Percentiles rank a stretch among this genome's conserved stretches.
These are phyloP conservation scores for Macrochelys suwanniensis DNA, from an alignment of 2,797 vertebrate species.

Conservation along the genomic window DNA sequence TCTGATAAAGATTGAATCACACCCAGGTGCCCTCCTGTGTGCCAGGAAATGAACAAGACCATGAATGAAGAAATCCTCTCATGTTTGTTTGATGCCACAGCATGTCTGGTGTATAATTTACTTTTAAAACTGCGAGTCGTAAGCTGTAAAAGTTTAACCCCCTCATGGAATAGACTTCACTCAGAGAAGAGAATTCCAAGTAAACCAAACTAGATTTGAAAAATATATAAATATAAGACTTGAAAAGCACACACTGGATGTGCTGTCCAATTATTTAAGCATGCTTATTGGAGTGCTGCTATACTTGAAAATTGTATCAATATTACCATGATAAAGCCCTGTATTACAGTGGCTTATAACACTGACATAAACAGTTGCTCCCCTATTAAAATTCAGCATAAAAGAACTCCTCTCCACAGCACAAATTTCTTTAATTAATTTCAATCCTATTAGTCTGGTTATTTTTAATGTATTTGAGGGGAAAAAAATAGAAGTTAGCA, in stretches of 20 bases:
- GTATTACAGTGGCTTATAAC: neutral
- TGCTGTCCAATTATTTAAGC: neutral
- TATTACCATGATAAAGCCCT: neutral
- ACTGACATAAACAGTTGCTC: neutral
- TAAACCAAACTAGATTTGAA: neutral
- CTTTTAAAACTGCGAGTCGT: neutral
- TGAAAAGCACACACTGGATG: neutral
- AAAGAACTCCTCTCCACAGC: neutral
- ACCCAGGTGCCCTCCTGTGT: neutral
- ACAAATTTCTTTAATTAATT: neutral
- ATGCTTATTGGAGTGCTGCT: slow-evolving; percentile 14
- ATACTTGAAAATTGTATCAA: neutral
- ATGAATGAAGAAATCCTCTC: neutral
- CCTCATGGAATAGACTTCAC: neutral
- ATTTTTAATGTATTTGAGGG: neutral
- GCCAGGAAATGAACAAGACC: neutral
- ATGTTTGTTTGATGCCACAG: neutral
- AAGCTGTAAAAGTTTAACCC: accelerated
- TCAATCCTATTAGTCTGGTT: neutral
- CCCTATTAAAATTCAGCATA: neutral
- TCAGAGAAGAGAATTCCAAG: neutral
- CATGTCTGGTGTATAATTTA: neutral
- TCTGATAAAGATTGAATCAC: neutral
- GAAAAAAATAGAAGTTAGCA: neutral
- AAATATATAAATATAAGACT: neutral